Evolutionary conservation across 2,888 invertebrate species (phyloP), one percentile per base, ranked within the genome.

Genomic region (Eupithecia inturbata): DNA sequence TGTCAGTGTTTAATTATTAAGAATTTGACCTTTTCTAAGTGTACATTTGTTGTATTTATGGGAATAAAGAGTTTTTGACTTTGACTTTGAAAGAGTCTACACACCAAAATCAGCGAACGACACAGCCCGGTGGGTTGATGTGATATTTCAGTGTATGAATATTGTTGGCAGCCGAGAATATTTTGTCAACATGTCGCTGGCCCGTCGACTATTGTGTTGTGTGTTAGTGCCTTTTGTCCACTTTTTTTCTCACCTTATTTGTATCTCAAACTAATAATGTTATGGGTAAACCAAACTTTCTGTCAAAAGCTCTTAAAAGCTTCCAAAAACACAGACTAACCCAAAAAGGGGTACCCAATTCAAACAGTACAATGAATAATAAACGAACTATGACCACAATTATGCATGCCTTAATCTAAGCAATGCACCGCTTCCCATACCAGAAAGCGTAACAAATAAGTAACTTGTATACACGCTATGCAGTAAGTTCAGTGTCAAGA

Each of bases 401-500:
- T 57, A 57, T 57, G 57, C 57, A 57, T 26, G 57, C 26, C 14
- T 26, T 57, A 57, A 57, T 57, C 57, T 26, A 57, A 26, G 57
- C 57, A 53, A 22, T 57, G 62, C 19, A 22, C 63, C 41, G 31
- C 16, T 72, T 75, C 75, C 72, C 71, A 67, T 71, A 68, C 33
- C 74, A 79, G 77, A 71, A 68, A 81, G 76, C 81, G 80, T 82
- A 84, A 79, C 80, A 80, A 79, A 81, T 82, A 82, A 80, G 79
- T 81, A 80, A 80, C 78, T 78, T 75, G 76, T 75, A 77, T 78
- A 81, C 80, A 80, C 19, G 14, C 12, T 66, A 39, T 36, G 39
- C 63, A 33, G 74, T 77, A 77, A 80, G 80, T 78, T 76, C 78
- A 67, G 80, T 85, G 85, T 87, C 86, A 86, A 78, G 86, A 87